Conservation (phyloP, 2,113 vertebrate species). For the Ranitomeya variabilis region DNA sequence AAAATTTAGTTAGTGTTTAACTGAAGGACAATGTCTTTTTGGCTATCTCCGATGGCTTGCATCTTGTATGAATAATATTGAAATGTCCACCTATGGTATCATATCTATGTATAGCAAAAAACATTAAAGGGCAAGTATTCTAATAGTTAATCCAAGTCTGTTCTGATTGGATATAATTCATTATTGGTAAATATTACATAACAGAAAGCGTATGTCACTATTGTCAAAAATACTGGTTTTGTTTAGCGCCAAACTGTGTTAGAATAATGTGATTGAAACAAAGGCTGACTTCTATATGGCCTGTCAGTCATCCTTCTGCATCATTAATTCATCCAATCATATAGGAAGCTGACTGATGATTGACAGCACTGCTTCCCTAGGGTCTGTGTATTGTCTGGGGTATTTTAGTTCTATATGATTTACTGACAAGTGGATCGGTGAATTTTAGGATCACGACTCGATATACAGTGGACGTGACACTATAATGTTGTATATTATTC, state of each 20-base stretch:
- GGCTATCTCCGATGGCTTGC: background rate
- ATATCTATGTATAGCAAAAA: background rate
- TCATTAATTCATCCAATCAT: conserved; percentile 33
- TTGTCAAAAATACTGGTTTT: background rate
- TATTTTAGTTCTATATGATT: conserved; percentile 12
- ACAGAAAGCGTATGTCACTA: background rate
- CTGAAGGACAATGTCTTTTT: background rate
- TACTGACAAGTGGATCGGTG: background rate
- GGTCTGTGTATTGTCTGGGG: conserved; percentile 3
- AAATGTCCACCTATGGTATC: background rate
- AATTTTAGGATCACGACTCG: background rate
- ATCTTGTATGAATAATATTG: background rate
- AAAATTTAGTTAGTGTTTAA: background rate
- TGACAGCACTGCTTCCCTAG: conserved; percentile 19
- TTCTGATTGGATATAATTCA: background rate
- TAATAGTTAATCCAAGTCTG: background rate
- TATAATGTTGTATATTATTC: background rate
- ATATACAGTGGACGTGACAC: background rate
- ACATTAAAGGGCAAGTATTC: background rate
- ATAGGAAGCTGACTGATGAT: conserved; percentile 16
- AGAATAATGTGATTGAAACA: background rate
- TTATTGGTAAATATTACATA: background rate
- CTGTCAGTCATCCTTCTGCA: conserved; percentile 22
- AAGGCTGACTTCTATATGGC: background rate
- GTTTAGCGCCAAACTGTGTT: background rate